phyloP scores from a whole-genome alignment of 2,113 vertebrate species.

The Campylorhamphus procurvoides region DNA sequence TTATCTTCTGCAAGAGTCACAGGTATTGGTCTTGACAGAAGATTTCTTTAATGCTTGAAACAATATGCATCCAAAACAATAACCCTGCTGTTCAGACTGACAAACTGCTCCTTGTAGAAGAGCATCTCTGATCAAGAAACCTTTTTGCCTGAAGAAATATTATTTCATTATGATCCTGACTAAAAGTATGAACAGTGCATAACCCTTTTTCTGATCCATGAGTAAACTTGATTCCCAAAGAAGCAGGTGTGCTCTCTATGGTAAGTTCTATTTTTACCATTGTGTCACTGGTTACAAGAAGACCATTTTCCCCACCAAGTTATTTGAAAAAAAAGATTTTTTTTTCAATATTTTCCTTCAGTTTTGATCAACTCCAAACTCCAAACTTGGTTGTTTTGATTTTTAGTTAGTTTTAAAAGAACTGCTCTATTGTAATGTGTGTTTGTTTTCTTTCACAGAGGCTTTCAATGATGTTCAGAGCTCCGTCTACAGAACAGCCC shows the following conservation, averaged over 20 bases:
- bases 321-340: background rate
- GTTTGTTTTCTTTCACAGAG: conserved; percentile 68
- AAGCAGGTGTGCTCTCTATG: background rate
- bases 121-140: background rate
- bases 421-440: background rate
- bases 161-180: background rate
- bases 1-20: background rate
- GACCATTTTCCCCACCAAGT: background rate
- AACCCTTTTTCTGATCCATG: background rate
- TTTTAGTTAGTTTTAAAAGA: background rate
- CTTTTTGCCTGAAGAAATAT: background rate
- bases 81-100: background rate
- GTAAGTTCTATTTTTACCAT: background rate
- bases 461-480: conserved; percentile 69
- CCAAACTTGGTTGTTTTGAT: background rate
- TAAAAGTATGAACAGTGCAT: background rate
- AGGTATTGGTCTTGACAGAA: background rate
- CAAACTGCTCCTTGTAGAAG: background rate
- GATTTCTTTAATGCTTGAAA: background rate
- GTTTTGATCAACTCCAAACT: background rate
- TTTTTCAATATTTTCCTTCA: background rate
- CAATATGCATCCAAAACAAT: background rate
- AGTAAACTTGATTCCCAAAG: background rate
- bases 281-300: background rate
- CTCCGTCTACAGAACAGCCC: conserved; percentile 78